Conservation (phyloP, 2,113 vertebrate genomes). For the Hydrochoerus hydrochaeris region DNA sequence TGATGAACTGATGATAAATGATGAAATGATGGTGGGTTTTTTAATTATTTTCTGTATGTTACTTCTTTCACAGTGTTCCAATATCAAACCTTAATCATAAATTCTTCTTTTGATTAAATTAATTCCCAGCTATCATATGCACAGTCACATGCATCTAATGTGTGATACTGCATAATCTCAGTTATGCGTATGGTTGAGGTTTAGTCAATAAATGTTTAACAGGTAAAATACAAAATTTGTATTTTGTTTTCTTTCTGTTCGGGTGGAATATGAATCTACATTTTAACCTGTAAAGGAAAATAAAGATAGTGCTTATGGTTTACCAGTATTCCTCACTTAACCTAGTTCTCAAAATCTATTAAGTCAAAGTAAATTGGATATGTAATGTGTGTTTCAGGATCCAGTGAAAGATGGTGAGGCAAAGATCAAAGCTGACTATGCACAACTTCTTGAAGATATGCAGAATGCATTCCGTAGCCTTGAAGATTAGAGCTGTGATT, state of each 20-base stretch:
- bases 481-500: slow-evolving; percentile 91
- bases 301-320: background rate
- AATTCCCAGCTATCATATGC: background rate
- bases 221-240: background rate
- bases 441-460: slow-evolving; percentile 98
- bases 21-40: background rate
- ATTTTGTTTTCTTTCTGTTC: slow-evolving; percentile 52
- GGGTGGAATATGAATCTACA: background rate
- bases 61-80: background rate
- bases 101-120: slow-evolving; percentile 34
- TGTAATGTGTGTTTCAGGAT: slow-evolving; percentile 87
- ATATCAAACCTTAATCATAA: background rate
- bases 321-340: slow-evolving; percentile 23
- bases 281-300: slow-evolving; percentile 41
- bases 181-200: background rate
- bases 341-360: slow-evolving; percentile 16
- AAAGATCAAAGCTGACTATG: slow-evolving; percentile 96
- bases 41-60: slow-evolving; percentile 31
- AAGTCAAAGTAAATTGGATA: slow-evolving; percentile 40
- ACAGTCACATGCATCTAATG: background rate
- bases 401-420: slow-evolving; percentile 96
- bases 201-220: background rate
- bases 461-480: slow-evolving; percentile 98
- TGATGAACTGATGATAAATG: too few relatives aligned
- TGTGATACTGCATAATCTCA: background rate